These are phyloP conservation scores for Epizoanthus rinbou DNA, from an alignment of 92 coral and sea anemone species.

Conservation along the genomic window DNA sequence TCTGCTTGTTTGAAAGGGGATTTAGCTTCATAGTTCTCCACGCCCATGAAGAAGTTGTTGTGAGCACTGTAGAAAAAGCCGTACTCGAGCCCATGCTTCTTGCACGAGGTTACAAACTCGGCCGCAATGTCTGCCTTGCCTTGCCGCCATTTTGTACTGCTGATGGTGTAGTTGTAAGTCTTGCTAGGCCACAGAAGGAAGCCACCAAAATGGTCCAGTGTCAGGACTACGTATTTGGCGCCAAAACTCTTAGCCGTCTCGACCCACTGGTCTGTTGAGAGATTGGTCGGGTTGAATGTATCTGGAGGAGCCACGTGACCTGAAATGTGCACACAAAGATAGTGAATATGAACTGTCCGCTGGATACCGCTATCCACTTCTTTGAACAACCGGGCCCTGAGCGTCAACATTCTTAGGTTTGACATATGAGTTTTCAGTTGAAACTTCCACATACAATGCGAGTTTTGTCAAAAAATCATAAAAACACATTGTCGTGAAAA, in stretches of 20 bases:
- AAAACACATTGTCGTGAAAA: no score
- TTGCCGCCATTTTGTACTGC: slow-evolving; percentile 69
- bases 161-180: slow-evolving; percentile 79
- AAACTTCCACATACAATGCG: no score
- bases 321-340: slow-evolving; percentile 7
- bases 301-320: slow-evolving; percentile 71
- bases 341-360: no score
- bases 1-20: slow-evolving; percentile 41
- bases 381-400: no score
- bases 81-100: slow-evolving; percentile 59
- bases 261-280: slow-evolving; percentile 87
- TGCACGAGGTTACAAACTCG: slow-evolving; percentile 74
- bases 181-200: slow-evolving; percentile 84
- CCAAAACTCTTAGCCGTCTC: slow-evolving; percentile 78
- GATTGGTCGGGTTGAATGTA: slow-evolving; percentile 66
- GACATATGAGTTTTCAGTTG: no score
- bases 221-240: slow-evolving; percentile 76
- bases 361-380: no score
- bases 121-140: slow-evolving; percentile 73
- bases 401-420: no score
- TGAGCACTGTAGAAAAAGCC: slow-evolving; percentile 79
- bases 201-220: slow-evolving; percentile 83
- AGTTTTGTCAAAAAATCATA: no score
- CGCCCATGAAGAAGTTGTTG: slow-evolving; percentile 82
- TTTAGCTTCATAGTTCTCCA: slow-evolving; percentile 54